A percentile compares a stretch with the other conserved stretches of the same genome.
Evolutionary conservation across 2,888 invertebrate species (phyloP).

Genomic region (Synergus japonicus): DNA sequence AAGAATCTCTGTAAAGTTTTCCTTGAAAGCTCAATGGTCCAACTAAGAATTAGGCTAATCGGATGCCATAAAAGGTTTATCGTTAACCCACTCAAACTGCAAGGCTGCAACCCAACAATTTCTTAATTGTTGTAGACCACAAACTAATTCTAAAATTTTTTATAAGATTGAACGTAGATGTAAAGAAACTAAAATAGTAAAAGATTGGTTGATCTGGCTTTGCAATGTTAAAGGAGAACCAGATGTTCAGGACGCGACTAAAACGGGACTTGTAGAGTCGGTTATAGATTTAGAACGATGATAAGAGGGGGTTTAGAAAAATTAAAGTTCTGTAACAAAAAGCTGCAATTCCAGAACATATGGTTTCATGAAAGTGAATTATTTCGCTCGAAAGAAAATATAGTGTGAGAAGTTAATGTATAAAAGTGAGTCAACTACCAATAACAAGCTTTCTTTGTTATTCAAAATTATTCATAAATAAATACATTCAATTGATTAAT

Average conservation of each 20-base stretch:
- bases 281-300: conserved; percentile 21
- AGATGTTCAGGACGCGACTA: not conserved
- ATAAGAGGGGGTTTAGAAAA: conserved; percentile 11
- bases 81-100: conserved; percentile 23
- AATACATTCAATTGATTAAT: not conserved
- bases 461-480: not conserved
- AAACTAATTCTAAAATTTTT: not conserved
- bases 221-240: conserved; percentile 3
- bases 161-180: not conserved
- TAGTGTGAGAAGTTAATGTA: not conserved
- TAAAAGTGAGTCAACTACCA: not conserved
- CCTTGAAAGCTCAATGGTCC: conserved; percentile 24
- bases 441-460: not conserved
- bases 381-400: not conserved
- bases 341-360: not conserved
- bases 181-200: no score
- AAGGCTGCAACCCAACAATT: conserved; percentile 1
- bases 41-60: conserved; percentile 35
- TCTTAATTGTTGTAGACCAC: not conserved
- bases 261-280: not conserved
- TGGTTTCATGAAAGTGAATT: not conserved
- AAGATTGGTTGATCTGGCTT: not conserved
- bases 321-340: conserved; percentile 16
- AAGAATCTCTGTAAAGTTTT: not conserved
- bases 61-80: conserved; percentile 33